Conservation (phyloP, 2,888 invertebrate species). For the Agrotis segetum region DNA sequence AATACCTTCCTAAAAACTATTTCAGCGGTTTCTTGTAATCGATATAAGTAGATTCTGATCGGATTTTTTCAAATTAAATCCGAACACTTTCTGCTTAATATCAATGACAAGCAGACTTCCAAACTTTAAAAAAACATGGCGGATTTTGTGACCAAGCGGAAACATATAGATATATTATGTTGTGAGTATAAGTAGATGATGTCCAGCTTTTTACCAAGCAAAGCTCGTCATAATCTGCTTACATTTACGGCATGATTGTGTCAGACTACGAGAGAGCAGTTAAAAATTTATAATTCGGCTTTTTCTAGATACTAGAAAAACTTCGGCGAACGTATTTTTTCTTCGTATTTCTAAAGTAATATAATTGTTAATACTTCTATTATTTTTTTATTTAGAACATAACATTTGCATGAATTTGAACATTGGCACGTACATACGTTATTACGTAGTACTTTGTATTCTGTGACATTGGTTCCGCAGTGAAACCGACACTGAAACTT, state of each 20-base stretch:
- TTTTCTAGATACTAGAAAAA: too few relatives aligned
- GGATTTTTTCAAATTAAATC: slow-evolving; percentile 43
- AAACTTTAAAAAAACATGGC: background rate
- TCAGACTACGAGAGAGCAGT: background rate
- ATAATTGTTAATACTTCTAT: background rate
- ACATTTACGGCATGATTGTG: slow-evolving; percentile 34
- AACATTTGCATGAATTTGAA: too few relatives aligned
- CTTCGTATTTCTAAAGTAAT: background rate
- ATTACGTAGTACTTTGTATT: too few relatives aligned
- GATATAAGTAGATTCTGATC: slow-evolving; percentile 54
- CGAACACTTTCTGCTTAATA: slow-evolving; percentile 49
- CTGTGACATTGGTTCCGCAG: too few relatives aligned
- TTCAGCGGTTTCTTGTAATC: slow-evolving; percentile 15
- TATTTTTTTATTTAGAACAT: background rate
- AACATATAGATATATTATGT: slow-evolving; percentile 18
- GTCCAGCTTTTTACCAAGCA: slow-evolving; percentile 58
- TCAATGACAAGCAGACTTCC: slow-evolving; percentile 18
- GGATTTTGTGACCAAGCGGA: background rate
- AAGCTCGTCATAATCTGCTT: slow-evolving; percentile 56
- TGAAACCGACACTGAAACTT: too few relatives aligned
- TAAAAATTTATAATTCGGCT: too few relatives aligned
- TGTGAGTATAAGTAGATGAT: slow-evolving; percentile 69
- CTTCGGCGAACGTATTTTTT: background rate
- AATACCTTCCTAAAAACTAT: too few relatives aligned
- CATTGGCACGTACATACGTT: too few relatives aligned